Base-by-base conservation (phyloP, 2,888 invertebrate species). In the Rhabditoides inermis region DNA sequence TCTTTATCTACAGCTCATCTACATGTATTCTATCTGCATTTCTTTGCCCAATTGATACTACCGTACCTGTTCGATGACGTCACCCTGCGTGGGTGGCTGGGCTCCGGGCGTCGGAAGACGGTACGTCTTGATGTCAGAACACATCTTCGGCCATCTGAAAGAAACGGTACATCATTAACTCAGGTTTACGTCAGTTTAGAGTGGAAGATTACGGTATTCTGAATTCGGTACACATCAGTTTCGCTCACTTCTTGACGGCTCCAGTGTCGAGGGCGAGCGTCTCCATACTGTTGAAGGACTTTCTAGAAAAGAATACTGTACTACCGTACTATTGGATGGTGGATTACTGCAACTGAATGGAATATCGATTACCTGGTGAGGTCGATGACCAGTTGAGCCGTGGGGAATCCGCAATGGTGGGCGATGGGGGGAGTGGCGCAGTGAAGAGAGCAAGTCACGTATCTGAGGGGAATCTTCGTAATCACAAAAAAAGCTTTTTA, bases 391-490 rank as follows among this genome's bases (percentile, higher is more conserved):
- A 73, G 51, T 35, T 72, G 58, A 2, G 73, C 73, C 2, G 73
- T 73, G 18, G 66, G 65, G 40, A 60, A 66, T 47, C 61, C 68
- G 51, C 73, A 73, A 26, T 58, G 53, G 44, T 72, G 68, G 39
- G 71, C 70, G 54, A 73, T 73, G 2, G 69, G 52, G 15, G 73
- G 73, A 20, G 72, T 60, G 48, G 71, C 71, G 49, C 73, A 73
- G 51, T 73, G 72, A 4, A 72, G 58, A 22, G 70, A 70, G 51
- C 73, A 73, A n/a, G 64, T 70, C 25, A 73, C 68, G 49, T 71
- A 69, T 53, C 63, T 66, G 23, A 36, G 49, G 41, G n/a, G n/a
- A 37, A 25, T 18, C 10, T 40, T 26, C n/a, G n/a, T n/a, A n/a
- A n/a, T n/a, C n/a, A n/a, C n/a, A n/a, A n/a, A n/a, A n/a, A n/a